Base-by-base conservation (phyloP, 2,888 invertebrate species). In the Altica lythri region DNA sequence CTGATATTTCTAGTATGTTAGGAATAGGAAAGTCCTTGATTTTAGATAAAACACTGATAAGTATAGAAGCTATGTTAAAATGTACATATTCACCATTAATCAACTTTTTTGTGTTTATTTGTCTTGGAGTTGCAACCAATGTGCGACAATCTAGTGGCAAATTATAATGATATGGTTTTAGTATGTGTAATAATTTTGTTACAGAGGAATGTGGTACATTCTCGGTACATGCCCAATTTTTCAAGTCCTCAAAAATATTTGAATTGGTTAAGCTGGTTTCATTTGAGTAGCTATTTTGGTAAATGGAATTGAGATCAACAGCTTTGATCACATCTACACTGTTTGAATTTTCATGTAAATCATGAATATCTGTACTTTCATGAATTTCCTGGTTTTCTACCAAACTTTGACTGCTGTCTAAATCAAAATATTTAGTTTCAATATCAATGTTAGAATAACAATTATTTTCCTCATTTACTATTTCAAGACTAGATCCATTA, bases 151-250 rank as follows among this genome's bases (percentile, higher is more conserved):
- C 46, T 27, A 45, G 42, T 17, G 59, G 54, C 32, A 59, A 25
- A 19, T 54, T 34, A 8, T 54, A 52, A 45, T 57, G 54, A 17
- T 37, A 55, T 18, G 44, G 45, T 14, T 29, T 37, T 12, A 57
- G 34, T 6, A 57, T 57, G 25, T 54, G 47, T 40, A 60, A 55
- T 12, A 53, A 48, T 14, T 53, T 13, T 29, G 35, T 56, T 22
- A 55, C 22, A 32, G 45, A 25, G 5, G 44, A 34, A 8, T 42
- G 14, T 13, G 53, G 13, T 8, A 40, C 37, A 18, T 32, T 53
- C 12, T 34, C 9, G 14, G 34, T 14, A n/a, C 12, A 25, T 29
- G 37, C 35, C 43, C 51, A 51, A 9, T 51, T 32, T 19, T n/a
- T 51, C 10, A 35, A 13, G 34, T 46, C 16, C n/a, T n/a, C n/a